Base-by-base conservation (phyloP, 2,113 vertebrate genomes). In the Nesoenas mayeri region DNA sequence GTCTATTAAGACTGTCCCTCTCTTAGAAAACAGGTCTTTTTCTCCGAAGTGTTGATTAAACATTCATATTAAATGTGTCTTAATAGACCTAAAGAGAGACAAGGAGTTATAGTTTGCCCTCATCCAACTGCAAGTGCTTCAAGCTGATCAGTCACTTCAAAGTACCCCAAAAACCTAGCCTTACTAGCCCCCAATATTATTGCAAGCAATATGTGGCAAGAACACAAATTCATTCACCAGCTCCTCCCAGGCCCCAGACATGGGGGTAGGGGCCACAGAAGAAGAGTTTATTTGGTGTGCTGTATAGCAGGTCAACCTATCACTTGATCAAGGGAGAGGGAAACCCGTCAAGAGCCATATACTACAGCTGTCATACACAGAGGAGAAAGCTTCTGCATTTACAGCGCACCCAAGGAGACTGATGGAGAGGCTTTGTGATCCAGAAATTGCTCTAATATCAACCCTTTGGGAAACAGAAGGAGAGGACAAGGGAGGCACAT, bases 121-220 rank as follows among this genome's bases (percentile, higher is more conserved):
- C 32, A 67, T 74, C 34, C 21, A 60, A 5, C 14, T 40, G 31
- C 0, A 0, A 80, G 20, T 20, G 21, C 56, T 74, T 74, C 56
- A 58, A 15, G 40, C 4, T 60, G 26, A 34, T 36, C 22, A 25
- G 15, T 56, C 70, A 67, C 20, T 65, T 67, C 13, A 11, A 79
- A 79, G 25, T 57, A 61, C 9, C 31, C 34, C 5, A 47, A 48
- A 87, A 67, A 9, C 4, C 15, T 78, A 32, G 9, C 16, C 32
- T 57, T 42, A 19, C 1, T 47, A 60, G 25, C n/a, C 20, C 20
- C 21, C 18, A 42, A 2, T 0, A 9, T 58, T 4, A 15, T 32
- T 2, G 1, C 28, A 60, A 3, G 9, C 1, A 1, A 6, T 12
- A 12, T 1, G 2, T 21, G 42, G 26, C 50, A 57, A 57, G 66